Conservation (phyloP, 2,797 vertebrate species). For the Syndactyla subalaris region DNA sequence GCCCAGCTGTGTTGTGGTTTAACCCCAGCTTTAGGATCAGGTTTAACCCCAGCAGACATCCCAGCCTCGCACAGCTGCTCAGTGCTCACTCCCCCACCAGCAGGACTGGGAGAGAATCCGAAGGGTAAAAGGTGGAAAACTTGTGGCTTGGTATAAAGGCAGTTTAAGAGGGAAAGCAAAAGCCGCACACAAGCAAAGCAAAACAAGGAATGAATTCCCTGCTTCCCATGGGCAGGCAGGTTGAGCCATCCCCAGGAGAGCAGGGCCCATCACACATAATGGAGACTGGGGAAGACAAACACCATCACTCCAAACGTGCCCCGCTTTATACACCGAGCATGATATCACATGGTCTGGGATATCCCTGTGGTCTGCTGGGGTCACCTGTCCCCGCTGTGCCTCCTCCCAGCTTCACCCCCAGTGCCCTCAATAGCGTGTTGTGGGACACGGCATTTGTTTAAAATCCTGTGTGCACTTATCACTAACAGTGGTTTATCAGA, state of each 20-base stretch:
- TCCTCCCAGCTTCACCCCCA: neutral
- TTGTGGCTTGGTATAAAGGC: neutral
- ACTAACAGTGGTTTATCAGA: neutral
- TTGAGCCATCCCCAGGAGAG: neutral
- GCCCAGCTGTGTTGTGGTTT: no score
- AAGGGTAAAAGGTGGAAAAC: fast-evolving
- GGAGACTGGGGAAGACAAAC: fast-evolving
- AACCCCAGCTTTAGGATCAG: no score
- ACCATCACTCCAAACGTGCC: fast-evolving
- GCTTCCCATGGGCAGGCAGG: neutral
- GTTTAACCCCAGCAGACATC: neutral
- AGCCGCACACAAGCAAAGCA: fast-evolving
- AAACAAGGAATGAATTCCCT: neutral
- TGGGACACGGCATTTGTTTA: neutral
- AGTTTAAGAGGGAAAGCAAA: neutral
- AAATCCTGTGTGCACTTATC: fast-evolving
- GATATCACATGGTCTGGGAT: neutral
- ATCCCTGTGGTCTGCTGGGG: neutral
- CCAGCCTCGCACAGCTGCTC: neutral
- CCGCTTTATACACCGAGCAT: no score
- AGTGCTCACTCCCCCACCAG: fast-evolving
- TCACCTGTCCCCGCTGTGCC: fast-evolving
- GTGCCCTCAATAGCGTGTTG: fast-evolving
- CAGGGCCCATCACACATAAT: fast-evolving
- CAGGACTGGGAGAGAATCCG: fast-evolving